Evolutionary conservation across 2,888 invertebrate genomes (phyloP).

Genomic region (Dynastes grantii): DNA sequence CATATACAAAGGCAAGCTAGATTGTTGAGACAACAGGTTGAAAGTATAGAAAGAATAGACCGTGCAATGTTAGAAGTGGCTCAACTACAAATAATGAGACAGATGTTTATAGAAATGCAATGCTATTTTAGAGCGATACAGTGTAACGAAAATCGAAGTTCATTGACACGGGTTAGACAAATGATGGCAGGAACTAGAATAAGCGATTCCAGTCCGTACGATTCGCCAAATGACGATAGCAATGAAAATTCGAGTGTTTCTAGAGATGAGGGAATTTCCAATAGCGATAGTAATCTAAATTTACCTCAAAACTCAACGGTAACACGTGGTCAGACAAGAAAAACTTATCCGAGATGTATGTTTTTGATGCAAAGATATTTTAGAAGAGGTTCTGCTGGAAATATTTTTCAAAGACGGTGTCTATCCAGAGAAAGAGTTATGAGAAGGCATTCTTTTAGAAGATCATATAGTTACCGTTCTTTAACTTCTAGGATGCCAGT

Average conservation of each 20-base stretch:
- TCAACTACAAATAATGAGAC: constrained; percentile 76
- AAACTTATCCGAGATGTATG: constrained; percentile 62
- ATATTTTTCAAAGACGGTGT: constrained; percentile 62
- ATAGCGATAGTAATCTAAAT: constrained; percentile 14
- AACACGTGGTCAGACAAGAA: constrained; percentile 30
- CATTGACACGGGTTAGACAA: constrained; percentile 67
- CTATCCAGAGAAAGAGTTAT: constrained; percentile 56
- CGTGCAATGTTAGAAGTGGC: constrained; percentile 68
- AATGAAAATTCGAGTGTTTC: constrained; percentile 33
- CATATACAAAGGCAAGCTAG: constrained; percentile 68
- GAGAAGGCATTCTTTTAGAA: constrained; percentile 56
- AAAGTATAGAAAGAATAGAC: constrained; percentile 67
- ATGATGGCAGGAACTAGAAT: constrained; percentile 71
- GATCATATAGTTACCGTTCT: constrained; percentile 54
- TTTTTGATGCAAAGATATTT: constrained; percentile 61
- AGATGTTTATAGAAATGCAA: constrained; percentile 78
- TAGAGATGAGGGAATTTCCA: constrained; percentile 10
- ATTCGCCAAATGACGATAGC: constrained; percentile 62
- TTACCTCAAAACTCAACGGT: not conserved
- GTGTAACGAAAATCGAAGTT: constrained; percentile 71
- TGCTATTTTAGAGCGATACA: constrained; percentile 71
- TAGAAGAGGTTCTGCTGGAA: constrained; percentile 61
- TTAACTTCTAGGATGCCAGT: constrained; percentile 48
- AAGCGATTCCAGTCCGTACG: constrained; percentile 67
- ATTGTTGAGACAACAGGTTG: constrained; percentile 64